Conservation (phyloP, 2,113 vertebrate species). For the Engraulis encrasicolus region DNA sequence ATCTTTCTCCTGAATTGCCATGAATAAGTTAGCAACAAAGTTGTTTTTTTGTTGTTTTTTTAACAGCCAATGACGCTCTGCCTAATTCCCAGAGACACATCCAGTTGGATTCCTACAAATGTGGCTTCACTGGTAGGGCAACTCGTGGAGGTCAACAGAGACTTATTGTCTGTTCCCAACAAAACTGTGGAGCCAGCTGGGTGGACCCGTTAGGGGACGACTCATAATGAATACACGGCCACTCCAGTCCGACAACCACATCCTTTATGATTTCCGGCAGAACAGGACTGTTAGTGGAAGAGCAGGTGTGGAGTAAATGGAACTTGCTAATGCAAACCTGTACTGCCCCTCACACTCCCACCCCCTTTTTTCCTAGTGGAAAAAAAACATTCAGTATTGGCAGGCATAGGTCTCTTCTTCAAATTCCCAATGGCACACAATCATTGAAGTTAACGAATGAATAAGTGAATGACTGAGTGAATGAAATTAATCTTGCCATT, state of each 20-base stretch:
- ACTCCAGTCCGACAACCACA: neutral
- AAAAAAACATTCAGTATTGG: neutral
- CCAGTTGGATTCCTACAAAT: neutral
- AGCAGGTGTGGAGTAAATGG: neutral
- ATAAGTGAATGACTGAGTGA: too few relatives aligned
- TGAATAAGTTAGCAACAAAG: too few relatives aligned
- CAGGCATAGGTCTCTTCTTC: neutral
- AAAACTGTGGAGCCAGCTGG: neutral
- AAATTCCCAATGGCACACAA: too few relatives aligned
- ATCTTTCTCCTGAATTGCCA: too few relatives aligned
- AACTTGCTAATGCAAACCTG: neutral
- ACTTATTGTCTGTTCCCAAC: neutral
- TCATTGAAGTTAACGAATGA: too few relatives aligned
- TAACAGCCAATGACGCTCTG: neutral
- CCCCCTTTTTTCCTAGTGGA: neutral
- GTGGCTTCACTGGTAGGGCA: neutral
- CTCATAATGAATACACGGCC: neutral
- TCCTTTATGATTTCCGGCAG: neutral
- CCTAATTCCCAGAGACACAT: neutral
- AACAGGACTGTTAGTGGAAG: neutral
- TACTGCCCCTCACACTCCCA: neutral
- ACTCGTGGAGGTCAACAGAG: neutral
- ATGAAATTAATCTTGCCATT: too few relatives aligned
- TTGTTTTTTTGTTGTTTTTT: neutral
- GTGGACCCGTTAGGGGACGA: neutral